Percentiles rank a stretch among this genome's conserved stretches.
These are phyloP conservation scores for Amphipyra berbera DNA, from an alignment of 2,888 invertebrate species.

Conservation along the genomic window DNA sequence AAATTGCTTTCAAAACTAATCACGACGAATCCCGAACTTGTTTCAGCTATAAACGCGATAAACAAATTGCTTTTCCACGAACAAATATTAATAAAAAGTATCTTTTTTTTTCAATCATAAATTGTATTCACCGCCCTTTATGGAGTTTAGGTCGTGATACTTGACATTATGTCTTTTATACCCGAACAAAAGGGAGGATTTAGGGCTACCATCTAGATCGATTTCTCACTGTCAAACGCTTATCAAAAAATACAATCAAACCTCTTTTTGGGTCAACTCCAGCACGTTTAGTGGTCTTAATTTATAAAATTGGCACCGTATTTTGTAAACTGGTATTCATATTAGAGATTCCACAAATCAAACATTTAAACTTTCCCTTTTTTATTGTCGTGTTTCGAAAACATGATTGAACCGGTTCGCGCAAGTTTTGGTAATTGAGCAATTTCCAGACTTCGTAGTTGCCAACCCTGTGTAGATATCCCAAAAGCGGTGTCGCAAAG, in stretches of 20 bases:
- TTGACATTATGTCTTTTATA: slow-evolving; percentile 70
- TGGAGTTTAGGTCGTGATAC: slow-evolving; percentile 55
- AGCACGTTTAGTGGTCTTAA: slow-evolving; percentile 21
- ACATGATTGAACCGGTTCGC: slow-evolving; percentile 20
- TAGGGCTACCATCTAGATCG: slow-evolving; percentile 50
- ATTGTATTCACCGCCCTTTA: slow-evolving; percentile 45
- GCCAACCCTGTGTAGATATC: slow-evolving; percentile 46
- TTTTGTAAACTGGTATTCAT: slow-evolving; percentile 16
- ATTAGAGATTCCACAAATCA: slow-evolving; percentile 13
- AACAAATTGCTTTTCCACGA: slow-evolving; percentile 44
- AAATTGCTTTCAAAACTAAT: slow-evolving; percentile 43
- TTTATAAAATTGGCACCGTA: slow-evolving; percentile 28
- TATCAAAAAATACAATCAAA: slow-evolving; percentile 48
- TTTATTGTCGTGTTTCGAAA: slow-evolving; percentile 25
- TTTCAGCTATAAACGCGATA: slow-evolving; percentile 37
- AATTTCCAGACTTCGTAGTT: slow-evolving; percentile 12
- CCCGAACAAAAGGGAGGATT: slow-evolving; percentile 50
- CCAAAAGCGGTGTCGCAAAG: slow-evolving; percentile 54
- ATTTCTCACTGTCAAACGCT: slow-evolving; percentile 46
- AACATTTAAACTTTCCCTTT: slow-evolving; percentile 19
- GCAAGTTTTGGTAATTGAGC: slow-evolving; percentile 12
- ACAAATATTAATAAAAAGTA: slow-evolving; percentile 38
- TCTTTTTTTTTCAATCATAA: slow-evolving; percentile 49
- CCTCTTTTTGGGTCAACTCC: slow-evolving; percentile 40
- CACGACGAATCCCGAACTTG: slow-evolving; percentile 21